These are phyloP conservation scores for Campylomormyrus numenius DNA, from an alignment of 2,113 vertebrate genomes.

Conservation along the genomic window DNA sequence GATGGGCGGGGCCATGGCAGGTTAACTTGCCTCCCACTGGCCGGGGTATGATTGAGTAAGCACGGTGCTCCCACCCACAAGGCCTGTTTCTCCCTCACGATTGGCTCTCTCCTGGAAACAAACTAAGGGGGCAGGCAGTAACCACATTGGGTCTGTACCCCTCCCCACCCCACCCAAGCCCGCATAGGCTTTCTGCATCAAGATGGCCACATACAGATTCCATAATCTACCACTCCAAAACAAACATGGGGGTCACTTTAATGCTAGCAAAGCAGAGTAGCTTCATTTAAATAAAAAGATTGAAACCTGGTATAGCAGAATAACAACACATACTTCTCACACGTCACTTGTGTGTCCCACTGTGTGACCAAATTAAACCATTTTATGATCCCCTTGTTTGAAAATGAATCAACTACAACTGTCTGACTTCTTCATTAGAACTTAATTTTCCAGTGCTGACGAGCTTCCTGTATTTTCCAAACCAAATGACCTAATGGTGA, in stretches of 20 bases:
- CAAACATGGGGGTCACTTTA: background rate
- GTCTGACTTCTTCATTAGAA: background rate
- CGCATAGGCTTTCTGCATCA: background rate
- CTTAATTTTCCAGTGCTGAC: background rate
- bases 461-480: background rate
- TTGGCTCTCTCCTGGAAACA: background rate
- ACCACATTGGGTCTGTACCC: background rate
- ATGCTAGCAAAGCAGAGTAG: background rate
- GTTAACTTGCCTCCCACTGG: background rate
- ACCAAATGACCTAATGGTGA: background rate
- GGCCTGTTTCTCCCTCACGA: background rate
- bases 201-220: background rate
- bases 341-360: background rate
- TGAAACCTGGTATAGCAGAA: background rate
- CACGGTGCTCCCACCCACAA: background rate
- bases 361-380: background rate
- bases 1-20: background rate
- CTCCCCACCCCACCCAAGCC: background rate
- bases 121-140: background rate
- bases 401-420: background rate
- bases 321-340: background rate
- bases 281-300: background rate
- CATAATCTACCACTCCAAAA: background rate
- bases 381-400: background rate
- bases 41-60: background rate